Evolutionary conservation across 2,888 invertebrate genomes (phyloP).

Genomic region (Carpatolechia fugitivella): DNA sequence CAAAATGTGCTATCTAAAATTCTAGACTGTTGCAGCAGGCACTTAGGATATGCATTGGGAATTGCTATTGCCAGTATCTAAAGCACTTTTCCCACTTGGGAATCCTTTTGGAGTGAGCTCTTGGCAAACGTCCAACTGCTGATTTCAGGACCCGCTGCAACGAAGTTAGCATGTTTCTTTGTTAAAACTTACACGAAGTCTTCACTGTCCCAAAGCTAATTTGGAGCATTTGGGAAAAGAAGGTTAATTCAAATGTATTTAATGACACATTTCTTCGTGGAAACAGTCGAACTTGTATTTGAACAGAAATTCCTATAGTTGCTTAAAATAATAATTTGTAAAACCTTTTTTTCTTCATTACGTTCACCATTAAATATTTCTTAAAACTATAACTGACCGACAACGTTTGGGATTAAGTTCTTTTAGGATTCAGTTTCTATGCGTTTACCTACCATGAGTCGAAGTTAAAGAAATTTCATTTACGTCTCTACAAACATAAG

Average conservation of each 20-base stretch:
- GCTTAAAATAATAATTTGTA: too few species aligned
- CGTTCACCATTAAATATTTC: too few species aligned
- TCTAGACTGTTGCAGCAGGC: neutral
- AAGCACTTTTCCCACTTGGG: conserved; percentile 11
- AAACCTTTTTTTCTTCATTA: too few species aligned
- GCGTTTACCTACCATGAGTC: too few species aligned
- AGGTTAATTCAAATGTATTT: neutral
- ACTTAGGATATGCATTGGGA: conserved; percentile 10
- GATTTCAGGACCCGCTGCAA: conserved; percentile 8
- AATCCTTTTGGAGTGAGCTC: conserved; percentile 7
- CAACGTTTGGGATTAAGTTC: too few species aligned
- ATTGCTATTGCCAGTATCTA: conserved; percentile 6
- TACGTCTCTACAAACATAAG: too few species aligned
- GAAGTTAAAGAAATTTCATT: too few species aligned
- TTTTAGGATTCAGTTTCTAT: too few species aligned
- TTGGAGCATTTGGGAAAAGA: neutral
- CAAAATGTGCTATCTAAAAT: conserved; percentile 1
- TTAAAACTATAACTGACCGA: too few species aligned
- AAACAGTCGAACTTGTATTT: neutral
- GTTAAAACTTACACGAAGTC: conserved; percentile 1
- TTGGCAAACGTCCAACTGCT: conserved; percentile 8
- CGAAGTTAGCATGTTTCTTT: conserved; percentile 7
- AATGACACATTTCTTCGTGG: neutral
- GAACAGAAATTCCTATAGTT: neutral
- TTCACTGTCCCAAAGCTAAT: neutral